phyloP scores from a whole-genome alignment of 2,888 invertebrate genomes.

The Caenorhabditis sp. region DNA sequence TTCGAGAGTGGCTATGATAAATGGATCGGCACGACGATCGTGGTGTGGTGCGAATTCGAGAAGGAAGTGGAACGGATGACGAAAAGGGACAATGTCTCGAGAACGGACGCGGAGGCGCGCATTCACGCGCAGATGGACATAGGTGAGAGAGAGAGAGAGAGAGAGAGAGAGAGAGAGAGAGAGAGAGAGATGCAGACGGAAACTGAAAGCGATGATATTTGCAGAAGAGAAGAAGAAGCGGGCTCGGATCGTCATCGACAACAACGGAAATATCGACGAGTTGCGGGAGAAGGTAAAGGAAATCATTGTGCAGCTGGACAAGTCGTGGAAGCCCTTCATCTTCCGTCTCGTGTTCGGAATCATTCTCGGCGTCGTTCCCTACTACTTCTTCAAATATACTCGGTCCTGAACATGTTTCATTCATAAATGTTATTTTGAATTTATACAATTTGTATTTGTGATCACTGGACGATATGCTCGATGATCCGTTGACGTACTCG shows the following conservation, averaged over 20 bases:
- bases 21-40: slow-evolving; percentile 69
- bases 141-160: slow-evolving; percentile 17
- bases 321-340: slow-evolving; percentile 55
- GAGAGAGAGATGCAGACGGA: no score
- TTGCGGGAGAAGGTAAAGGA: slow-evolving; percentile 58
- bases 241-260: slow-evolving; percentile 72
- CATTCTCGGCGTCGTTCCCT: slow-evolving; percentile 47
- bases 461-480: no score
- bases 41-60: slow-evolving; percentile 73
- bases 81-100: slow-evolving; percentile 66
- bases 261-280: slow-evolving; percentile 70
- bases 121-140: slow-evolving; percentile 73
- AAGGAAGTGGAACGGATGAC: slow-evolving; percentile 72
- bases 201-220: not conserved
- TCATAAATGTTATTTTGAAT: no score
- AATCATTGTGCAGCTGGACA: slow-evolving; percentile 36
- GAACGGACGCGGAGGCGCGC: slow-evolving; percentile 67
- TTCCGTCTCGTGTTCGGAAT: slow-evolving; percentile 35
- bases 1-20: slow-evolving; percentile 73
- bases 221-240: slow-evolving; percentile 62
- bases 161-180: not conserved
- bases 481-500: slow-evolving; percentile 31
- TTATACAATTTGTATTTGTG: no score
- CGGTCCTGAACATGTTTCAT: slow-evolving; percentile 5
- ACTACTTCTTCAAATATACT: slow-evolving; percentile 41